phyloP scores from a whole-genome alignment of 2,113 vertebrate species.

The Suricata suricatta region DNA sequence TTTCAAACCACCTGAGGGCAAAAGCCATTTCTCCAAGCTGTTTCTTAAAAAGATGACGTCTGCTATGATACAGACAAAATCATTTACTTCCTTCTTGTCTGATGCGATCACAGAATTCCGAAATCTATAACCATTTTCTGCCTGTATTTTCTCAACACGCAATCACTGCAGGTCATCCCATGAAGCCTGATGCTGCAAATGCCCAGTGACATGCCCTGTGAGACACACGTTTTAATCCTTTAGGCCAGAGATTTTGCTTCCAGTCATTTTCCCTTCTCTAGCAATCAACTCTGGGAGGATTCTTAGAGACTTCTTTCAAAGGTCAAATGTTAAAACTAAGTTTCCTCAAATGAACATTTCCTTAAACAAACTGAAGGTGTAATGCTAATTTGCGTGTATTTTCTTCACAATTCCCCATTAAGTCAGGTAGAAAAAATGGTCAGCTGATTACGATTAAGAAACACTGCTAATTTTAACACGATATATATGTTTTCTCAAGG shows the following conservation, averaged over 20 bases:
- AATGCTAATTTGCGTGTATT: not conserved
- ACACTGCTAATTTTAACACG: not conserved
- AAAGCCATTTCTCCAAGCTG: not conserved
- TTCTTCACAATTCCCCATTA: not conserved
- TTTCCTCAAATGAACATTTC: not conserved
- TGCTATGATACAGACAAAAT: rapidly evolving
- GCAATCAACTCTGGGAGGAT: not conserved
- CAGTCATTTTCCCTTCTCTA: not conserved
- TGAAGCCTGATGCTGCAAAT: not conserved
- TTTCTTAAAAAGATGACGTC: not conserved
- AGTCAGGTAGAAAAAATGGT: not conserved
- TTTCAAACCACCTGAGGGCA: not conserved
- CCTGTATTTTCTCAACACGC: not conserved
- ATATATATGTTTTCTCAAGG: not conserved
- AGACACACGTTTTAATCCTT: rapidly evolving
- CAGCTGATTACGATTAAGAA: not conserved
- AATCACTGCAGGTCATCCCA: not conserved
- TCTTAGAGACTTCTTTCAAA: not conserved
- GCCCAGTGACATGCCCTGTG: not conserved
- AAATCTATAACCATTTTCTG: not conserved
- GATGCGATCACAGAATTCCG: not conserved
- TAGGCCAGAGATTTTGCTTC: not conserved
- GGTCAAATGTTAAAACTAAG: not conserved
- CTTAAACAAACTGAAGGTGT: not conserved
- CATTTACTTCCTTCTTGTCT: rapidly evolving